Evolutionary conservation across 2,797 vertebrate species (phyloP).

Genomic region (Gymnopithys bicolor): DNA sequence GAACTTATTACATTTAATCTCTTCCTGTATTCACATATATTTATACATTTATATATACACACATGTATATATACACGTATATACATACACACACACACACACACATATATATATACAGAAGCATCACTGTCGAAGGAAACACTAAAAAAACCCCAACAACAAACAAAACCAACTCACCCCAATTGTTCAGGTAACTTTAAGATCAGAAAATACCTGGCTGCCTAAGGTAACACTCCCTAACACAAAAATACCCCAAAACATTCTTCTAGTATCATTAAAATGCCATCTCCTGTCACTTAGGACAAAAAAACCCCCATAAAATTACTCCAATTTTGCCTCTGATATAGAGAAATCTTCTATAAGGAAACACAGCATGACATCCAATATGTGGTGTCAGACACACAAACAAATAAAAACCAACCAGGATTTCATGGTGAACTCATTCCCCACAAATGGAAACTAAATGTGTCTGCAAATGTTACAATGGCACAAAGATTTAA

Average conservation of each 20-base stretch:
- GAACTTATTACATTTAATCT: background rate
- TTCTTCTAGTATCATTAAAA: background rate
- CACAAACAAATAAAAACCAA: background rate
- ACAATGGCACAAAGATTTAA: background rate
- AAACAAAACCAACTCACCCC: background rate
- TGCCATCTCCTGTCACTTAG: background rate
- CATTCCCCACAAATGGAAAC: background rate
- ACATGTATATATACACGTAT: background rate
- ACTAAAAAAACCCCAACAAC: background rate
- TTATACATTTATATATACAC: background rate
- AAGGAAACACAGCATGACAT: background rate
- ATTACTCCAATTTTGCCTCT: background rate
- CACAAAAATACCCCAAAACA: rapidly evolving
- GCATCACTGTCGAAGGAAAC: background rate
- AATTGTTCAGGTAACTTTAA: background rate
- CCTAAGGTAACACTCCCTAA: background rate
- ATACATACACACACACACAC: background rate
- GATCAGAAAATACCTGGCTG: background rate
- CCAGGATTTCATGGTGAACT: background rate
- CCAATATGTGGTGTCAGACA: background rate
- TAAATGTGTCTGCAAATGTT: background rate
- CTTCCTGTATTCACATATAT: background rate
- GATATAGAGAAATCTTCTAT: background rate
- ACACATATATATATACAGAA: background rate
- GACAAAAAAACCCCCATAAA: background rate